These are phyloP conservation scores for Philypnodon macrostomus DNA, from an alignment of 2,797 vertebrate species.

Conservation along the genomic window DNA sequence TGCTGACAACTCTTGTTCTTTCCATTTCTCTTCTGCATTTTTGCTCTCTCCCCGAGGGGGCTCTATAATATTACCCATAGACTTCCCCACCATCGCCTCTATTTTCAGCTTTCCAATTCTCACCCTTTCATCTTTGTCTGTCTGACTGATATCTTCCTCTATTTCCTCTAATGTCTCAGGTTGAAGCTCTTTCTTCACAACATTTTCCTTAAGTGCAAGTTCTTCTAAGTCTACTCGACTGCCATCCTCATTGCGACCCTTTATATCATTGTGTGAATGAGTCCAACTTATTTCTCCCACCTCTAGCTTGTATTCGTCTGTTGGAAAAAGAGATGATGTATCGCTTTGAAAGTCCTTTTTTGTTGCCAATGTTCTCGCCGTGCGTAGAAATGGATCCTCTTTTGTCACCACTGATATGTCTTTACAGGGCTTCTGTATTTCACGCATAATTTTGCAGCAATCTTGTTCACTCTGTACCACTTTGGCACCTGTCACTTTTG, in stretches of 20 bases:
- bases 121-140: conserved; percentile 43
- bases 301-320: conserved; percentile 28
- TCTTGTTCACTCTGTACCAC: conserved; percentile 13
- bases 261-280: conserved; percentile 13
- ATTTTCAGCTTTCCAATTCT: conserved; percentile 45
- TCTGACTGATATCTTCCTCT: conserved; percentile 42
- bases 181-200: conserved; percentile 32
- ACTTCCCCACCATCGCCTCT: conserved; percentile 41
- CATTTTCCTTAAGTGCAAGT: conserved; percentile 17
- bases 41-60: conserved; percentile 38
- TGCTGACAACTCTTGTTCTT: conserved; percentile 53
- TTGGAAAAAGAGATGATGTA: conserved; percentile 9
- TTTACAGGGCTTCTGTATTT: conserved; percentile 6
- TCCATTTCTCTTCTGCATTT: conserved; percentile 30
- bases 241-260: conserved; percentile 28
- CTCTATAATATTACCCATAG: conserved; percentile 44
- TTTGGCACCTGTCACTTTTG: conserved; percentile 11
- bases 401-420: conserved; percentile 18
- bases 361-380: conserved; percentile 13
- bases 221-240: conserved; percentile 16
- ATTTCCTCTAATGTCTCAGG: conserved; percentile 38
- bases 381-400: conserved; percentile 13
- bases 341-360: conserved; percentile 12
- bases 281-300: conserved; percentile 22
- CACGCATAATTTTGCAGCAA: conserved; percentile 11